Percentiles rank a stretch among this genome's conserved stretches.
Conservation (phyloP, 2,888 invertebrate species). For the Caenorhabditis sp. region DNA sequence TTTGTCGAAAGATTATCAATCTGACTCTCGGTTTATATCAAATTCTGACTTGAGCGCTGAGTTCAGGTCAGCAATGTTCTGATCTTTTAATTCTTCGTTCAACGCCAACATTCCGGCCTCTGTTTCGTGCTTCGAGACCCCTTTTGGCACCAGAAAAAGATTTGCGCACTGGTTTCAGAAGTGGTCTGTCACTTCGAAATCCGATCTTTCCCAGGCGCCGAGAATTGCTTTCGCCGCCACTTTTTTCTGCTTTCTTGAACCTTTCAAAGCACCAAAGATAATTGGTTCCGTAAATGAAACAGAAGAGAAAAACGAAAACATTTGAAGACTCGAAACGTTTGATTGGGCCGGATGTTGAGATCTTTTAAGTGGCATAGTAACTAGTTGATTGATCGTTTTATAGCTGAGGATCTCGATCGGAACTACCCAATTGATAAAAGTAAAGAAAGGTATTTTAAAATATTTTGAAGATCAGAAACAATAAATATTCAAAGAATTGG, state of each 20-base stretch:
- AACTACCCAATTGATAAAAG: too few relatives aligned
- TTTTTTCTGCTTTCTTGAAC: constrained; percentile 34
- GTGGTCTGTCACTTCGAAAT: constrained; percentile 6
- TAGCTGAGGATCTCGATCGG: too few relatives aligned
- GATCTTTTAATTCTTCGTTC: background rate
- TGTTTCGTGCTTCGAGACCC: too few relatives aligned
- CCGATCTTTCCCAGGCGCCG: constrained; percentile 13
- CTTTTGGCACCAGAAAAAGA: too few relatives aligned
- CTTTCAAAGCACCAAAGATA: constrained; percentile 52
- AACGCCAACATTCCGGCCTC: background rate
- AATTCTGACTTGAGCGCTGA: too few relatives aligned
- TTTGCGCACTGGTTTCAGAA: background rate
- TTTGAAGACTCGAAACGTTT: background rate
- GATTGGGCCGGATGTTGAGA: too few relatives aligned
- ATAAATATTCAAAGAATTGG: background rate
- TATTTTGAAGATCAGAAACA: too few relatives aligned
- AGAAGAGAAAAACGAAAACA: constrained; percentile 3
- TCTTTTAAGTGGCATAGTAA: too few relatives aligned
- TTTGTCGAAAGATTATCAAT: too few relatives aligned
- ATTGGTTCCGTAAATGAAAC: constrained; percentile 14
- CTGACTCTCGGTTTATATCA: too few relatives aligned
- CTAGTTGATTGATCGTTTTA: too few relatives aligned
- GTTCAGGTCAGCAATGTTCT: constrained; percentile 23
- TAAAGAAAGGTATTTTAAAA: too few relatives aligned
- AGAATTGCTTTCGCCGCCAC: constrained; percentile 13